A percentile compares a stretch with the other conserved stretches of the same genome.
phyloP scores from a whole-genome alignment of 1,140 invertebrate genomes.

The Drosophila equinoxialis region DNA sequence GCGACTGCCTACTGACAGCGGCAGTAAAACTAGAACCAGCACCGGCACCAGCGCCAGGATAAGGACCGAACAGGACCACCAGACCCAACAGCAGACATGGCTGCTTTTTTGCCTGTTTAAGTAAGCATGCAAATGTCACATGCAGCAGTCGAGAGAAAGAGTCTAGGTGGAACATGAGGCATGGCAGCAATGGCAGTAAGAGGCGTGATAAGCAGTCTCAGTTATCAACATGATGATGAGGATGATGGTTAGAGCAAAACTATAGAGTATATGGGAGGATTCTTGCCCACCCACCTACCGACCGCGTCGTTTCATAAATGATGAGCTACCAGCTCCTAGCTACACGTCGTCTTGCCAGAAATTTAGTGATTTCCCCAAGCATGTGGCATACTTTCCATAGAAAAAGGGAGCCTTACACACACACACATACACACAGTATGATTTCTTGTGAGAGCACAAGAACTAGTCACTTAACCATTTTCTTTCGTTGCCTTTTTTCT shows the following conservation, averaged over 20 bases:
- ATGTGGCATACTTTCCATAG: conserved; percentile 71
- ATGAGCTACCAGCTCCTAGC: conserved; percentile 48
- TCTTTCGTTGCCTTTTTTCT: conserved; percentile 28
- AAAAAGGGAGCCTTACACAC: neutral
- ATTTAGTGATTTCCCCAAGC: conserved; percentile 80
- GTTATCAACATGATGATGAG: conserved; percentile 63
- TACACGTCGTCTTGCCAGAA: conserved; percentile 49
- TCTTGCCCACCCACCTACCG: conserved; percentile 9
- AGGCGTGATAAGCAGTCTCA: conserved; percentile 72
- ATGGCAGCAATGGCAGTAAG: conserved; percentile 5
- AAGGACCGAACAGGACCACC: neutral
- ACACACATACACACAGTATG: neutral
- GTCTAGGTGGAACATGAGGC: neutral
- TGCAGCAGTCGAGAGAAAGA: conserved; percentile 44
- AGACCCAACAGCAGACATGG: conserved; percentile 22
- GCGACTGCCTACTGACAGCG: conserved; percentile 57
- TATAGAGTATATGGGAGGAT: neutral
- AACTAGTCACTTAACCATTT: conserved; percentile 7
- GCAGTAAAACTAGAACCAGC: neutral
- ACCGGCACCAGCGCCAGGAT: conserved; percentile 12
- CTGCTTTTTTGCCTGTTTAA: conserved; percentile 74
- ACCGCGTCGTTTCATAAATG: conserved; percentile 53
- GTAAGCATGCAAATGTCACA: conserved; percentile 81
- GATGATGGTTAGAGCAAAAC: conserved; percentile 32
- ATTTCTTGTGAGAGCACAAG: neutral